Percentiles rank a stretch among this genome's conserved stretches.
Conservation (phyloP, 2,113 vertebrate genomes). For the Cyprinodon brontotheroides region DNA sequence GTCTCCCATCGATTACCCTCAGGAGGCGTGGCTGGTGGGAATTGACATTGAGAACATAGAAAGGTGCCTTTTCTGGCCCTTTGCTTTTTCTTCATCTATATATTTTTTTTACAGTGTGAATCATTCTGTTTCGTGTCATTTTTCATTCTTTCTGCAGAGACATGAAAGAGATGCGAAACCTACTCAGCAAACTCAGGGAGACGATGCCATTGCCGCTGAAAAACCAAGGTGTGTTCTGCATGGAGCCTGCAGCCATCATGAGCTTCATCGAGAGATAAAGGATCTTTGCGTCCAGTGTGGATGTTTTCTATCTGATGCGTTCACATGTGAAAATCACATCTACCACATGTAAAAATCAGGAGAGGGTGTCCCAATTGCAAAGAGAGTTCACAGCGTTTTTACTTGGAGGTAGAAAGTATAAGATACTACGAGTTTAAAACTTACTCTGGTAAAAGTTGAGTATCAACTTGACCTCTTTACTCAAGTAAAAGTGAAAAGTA, state of each 20-base stretch:
- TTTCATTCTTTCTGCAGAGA: slow-evolving; percentile 78
- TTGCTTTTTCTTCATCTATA: not conserved
- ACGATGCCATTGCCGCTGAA: slow-evolving; percentile 98
- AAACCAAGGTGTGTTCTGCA: slow-evolving; percentile 88
- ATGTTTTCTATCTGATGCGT: too few relatives aligned
- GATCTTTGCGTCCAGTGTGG: too few relatives aligned
- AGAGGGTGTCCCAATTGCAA: too few relatives aligned
- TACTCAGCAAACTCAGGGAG: slow-evolving; percentile 99
- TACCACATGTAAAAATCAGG: too few relatives aligned
- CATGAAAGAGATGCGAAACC: slow-evolving; percentile 96
- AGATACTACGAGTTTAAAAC: too few relatives aligned
- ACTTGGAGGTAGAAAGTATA: too few relatives aligned
- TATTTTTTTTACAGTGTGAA: not conserved
- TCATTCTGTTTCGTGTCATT: not conserved
- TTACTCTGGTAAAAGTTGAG: too few relatives aligned
- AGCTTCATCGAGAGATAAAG: too few relatives aligned
- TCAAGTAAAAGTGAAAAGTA: too few relatives aligned
- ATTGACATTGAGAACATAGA: slow-evolving; percentile 94
- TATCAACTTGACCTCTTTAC: too few relatives aligned
- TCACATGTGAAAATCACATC: too few relatives aligned
- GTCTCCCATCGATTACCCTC: slow-evolving; percentile 85
- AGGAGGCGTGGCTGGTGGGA: slow-evolving; percentile 91
- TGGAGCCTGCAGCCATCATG: not conserved
- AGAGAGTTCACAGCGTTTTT: too few relatives aligned
- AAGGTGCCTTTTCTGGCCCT: slow-evolving; percentile 71